Evolutionary conservation across 2,113 vertebrate species (phyloP).

Genomic region (Sander vitreus): DNA sequence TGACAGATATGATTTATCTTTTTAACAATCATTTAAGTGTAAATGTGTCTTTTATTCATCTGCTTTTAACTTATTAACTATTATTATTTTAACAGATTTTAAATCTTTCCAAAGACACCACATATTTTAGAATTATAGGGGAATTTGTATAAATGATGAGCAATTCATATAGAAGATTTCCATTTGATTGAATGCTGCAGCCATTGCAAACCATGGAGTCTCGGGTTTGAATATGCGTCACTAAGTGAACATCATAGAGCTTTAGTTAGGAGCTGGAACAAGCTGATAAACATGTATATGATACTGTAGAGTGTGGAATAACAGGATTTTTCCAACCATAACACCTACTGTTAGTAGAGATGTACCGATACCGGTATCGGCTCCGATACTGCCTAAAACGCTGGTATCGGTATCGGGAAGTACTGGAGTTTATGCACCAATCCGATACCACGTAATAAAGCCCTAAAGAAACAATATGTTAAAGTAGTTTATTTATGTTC

Average conservation of each 20-base stretch:
- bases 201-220: not conserved
- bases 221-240: not conserved
- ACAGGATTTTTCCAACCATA: not conserved
- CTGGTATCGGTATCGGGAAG: too few species aligned
- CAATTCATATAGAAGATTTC: not conserved
- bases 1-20: not conserved
- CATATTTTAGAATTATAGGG: not conserved
- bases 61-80: not conserved
- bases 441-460: too few species aligned
- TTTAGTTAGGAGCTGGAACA: not conserved
- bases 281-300: not conserved
- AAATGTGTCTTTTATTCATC: not conserved
- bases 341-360: too few species aligned
- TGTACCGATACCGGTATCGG: too few species aligned
- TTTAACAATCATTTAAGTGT: not conserved
- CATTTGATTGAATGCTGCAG: not conserved
- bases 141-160: not conserved
- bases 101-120: not conserved
- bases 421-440: too few species aligned
- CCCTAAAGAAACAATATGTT: too few species aligned
- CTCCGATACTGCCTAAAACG: too few species aligned
- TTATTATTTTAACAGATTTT: not conserved
- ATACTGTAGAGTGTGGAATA: not conserved
- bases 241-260: not conserved
- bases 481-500: too few species aligned